These are phyloP conservation scores for Prunella strophiata DNA, from an alignment of 2,797 vertebrate genomes.

Conservation along the genomic window DNA sequence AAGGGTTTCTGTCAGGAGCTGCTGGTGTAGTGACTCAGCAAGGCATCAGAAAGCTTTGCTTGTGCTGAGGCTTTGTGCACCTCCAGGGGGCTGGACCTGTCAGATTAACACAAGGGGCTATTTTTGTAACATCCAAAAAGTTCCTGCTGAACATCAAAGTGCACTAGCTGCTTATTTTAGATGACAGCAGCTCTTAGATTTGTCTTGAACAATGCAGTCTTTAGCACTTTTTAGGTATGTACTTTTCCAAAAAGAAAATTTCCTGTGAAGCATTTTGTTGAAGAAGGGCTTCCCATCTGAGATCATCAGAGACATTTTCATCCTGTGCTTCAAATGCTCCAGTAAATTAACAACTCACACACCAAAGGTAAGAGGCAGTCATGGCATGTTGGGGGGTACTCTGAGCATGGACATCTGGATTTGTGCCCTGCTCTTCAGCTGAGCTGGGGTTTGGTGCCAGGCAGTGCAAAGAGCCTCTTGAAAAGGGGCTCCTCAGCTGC, in stretches of 20 bases:
- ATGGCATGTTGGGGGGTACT: fast-evolving
- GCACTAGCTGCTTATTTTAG: slow-evolving; percentile 42
- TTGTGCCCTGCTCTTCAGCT: background rate
- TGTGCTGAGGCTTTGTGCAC: slow-evolving; percentile 5
- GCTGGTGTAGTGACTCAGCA: slow-evolving; percentile 51
- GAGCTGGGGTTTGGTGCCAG: background rate
- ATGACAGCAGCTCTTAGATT: background rate
- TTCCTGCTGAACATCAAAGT: slow-evolving; percentile 21
- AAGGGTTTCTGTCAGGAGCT: slow-evolving; percentile 11
- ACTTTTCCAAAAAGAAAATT: slow-evolving; percentile 17
- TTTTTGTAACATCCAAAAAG: slow-evolving; percentile 32
- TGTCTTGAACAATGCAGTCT: slow-evolving; percentile 31
- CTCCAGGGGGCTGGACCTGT: background rate
- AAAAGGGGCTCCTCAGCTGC: background rate
- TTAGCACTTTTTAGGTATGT: slow-evolving; percentile 5
- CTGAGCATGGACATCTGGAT: background rate
- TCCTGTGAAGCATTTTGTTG: background rate
- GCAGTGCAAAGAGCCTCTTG: fast-evolving
- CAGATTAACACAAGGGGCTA: slow-evolving; percentile 4
- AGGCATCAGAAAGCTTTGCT: slow-evolving; percentile 16
- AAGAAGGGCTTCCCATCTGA: slow-evolving; percentile 15
- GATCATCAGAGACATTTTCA: slow-evolving; percentile 11
- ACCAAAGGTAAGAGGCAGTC: background rate
- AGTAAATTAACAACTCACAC: background rate
- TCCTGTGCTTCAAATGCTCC: background rate